Evolutionary conservation across 2,113 vertebrate genomes (phyloP).

Genomic region (Centrocercus urophasianus): DNA sequence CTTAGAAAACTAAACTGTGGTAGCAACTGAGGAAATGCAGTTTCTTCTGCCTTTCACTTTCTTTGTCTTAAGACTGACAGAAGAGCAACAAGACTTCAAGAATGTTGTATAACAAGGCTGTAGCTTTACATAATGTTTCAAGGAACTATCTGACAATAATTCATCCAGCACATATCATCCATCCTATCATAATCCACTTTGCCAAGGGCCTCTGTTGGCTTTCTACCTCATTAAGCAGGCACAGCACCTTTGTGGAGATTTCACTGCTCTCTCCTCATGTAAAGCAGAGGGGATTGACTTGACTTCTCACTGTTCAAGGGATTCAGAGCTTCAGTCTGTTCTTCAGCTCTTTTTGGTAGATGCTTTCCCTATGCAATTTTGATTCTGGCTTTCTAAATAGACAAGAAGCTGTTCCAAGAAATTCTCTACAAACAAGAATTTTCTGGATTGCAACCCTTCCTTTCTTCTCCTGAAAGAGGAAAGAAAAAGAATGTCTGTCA

Average conservation of each 20-base stretch:
- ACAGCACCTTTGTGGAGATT: not conserved
- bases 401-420: not conserved
- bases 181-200: not conserved
- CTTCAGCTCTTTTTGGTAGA: not conserved
- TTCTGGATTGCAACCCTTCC: not conserved
- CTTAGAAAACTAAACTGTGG: slow-evolving; percentile 31
- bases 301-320: not conserved
- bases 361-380: not conserved
- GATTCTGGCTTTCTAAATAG: not conserved
- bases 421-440: not conserved
- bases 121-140: slow-evolving; percentile 49
- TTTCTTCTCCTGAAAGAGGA: not conserved
- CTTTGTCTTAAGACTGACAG: not conserved
- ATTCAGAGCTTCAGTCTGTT: not conserved
- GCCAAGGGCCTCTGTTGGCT: not conserved
- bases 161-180: not conserved
- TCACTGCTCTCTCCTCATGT: not conserved
- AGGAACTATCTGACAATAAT: slow-evolving; percentile 19
- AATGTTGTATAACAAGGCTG: slow-evolving; percentile 3
- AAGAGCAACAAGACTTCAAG: not conserved
- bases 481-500: not conserved
- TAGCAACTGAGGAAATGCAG: slow-evolving; percentile 56
- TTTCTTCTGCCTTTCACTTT: slow-evolving; percentile 38
- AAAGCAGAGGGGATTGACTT: not conserved
- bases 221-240: not conserved